phyloP scores from a whole-genome alignment of 2,888 invertebrate species.

The Leptura quadrifasciata region DNA sequence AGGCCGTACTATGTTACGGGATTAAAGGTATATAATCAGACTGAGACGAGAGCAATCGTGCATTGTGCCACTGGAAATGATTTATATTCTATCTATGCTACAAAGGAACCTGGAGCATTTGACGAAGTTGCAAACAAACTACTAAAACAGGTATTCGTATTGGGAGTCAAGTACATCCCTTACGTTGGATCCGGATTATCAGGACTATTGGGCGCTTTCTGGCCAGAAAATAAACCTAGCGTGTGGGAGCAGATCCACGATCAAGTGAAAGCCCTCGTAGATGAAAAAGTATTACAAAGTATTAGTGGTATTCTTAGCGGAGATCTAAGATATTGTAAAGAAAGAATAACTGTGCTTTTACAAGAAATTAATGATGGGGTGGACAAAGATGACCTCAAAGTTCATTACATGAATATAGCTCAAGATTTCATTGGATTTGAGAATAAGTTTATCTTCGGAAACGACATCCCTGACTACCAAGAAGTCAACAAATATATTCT shows the following conservation, averaged over 20 bases:
- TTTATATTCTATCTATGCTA: not conserved
- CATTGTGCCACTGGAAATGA: not conserved
- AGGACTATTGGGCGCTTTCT: constrained; percentile 29
- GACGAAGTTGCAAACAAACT: constrained; percentile 2
- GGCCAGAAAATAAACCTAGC: constrained; percentile 26
- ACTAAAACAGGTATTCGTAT: not conserved
- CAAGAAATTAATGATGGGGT: constrained; percentile 20
- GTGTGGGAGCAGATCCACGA: constrained; percentile 32
- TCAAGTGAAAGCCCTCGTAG: constrained; percentile 16
- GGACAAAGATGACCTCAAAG: not conserved
- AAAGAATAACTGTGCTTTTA: constrained; percentile 29
- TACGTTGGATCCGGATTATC: constrained; percentile 24
- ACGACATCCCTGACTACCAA: constrained; percentile 18
- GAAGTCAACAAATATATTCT: constrained; percentile 27
- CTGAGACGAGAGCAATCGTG: constrained; percentile 37
- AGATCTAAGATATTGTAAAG: constrained; percentile 28
- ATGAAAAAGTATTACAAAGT: constrained; percentile 21
- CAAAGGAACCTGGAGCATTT: constrained; percentile 2
- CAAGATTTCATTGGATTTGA: constrained; percentile 39
- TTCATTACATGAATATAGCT: constrained; percentile 41
- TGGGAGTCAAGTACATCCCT: constrained; percentile 30
- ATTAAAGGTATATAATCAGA: constrained; percentile 32
- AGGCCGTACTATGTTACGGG: constrained; percentile 38
- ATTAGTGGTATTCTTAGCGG: constrained; percentile 23
- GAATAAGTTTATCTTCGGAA: constrained; percentile 27